These are phyloP conservation scores for Mastigias papua DNA, from an alignment of 30 jellyfish, hydroid and myxozoan species.

Conservation along the genomic window DNA sequence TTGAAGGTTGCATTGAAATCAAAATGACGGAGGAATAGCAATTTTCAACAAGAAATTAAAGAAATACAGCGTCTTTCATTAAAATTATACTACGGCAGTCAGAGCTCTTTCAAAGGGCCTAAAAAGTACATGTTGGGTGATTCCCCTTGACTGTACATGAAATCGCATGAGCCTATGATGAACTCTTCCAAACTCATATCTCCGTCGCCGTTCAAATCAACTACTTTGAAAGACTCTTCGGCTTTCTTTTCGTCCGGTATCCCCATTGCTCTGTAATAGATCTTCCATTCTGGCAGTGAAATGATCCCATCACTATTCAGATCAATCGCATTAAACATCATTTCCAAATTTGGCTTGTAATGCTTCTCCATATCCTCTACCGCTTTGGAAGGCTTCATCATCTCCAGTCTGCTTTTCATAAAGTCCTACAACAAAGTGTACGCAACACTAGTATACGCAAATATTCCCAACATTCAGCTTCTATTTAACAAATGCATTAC, in stretches of 20 bases:
- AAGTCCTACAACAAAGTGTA: constrained; percentile 36
- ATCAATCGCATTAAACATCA: constrained; percentile 70
- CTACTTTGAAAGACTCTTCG: constrained; percentile 59
- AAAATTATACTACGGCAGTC: background rate
- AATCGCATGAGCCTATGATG: constrained; percentile 66
- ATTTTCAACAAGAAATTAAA: no score
- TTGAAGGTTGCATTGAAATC: no score
- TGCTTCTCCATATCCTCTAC: constrained; percentile 50
- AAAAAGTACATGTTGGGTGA: constrained; percentile 34
- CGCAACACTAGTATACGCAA: no score
- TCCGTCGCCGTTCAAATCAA: constrained; percentile 67
- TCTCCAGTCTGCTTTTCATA: constrained; percentile 31
- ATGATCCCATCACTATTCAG: constrained; percentile 69
- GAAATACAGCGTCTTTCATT: no score
- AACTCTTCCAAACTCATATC: constrained; percentile 73
- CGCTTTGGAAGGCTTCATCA: constrained; percentile 28
- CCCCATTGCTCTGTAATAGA: constrained; percentile 71
- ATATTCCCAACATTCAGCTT: no score
- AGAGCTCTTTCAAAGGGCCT: constrained; percentile 58
- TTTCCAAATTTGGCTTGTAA: constrained; percentile 59
- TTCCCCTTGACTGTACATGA: constrained; percentile 70
- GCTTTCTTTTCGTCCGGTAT: constrained; percentile 61
- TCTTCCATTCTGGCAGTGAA: constrained; percentile 71
- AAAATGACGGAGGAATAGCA: no score
- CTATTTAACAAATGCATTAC: no score